A percentile compares a stretch with the other conserved stretches of the same genome.
These are phyloP conservation scores for Seladonia tumulorum DNA, from an alignment of 2,888 invertebrate species.

Conservation along the genomic window DNA sequence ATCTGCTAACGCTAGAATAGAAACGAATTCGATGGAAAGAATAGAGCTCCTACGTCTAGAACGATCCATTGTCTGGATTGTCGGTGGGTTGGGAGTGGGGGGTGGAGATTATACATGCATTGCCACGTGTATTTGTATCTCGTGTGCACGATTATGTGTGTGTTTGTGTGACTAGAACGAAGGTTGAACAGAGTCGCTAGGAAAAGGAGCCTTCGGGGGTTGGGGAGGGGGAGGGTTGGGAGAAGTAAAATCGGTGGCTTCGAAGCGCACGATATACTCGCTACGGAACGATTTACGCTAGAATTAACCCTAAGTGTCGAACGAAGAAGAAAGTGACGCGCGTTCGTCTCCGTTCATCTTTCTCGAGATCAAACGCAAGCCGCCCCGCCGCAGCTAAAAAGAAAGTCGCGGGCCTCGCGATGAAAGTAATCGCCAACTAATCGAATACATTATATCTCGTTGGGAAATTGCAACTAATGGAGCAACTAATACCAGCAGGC, in stretches of 20 bases:
- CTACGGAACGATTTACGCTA: conserved; percentile 53
- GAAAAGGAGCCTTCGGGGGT: conserved; percentile 26
- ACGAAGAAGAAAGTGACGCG: conserved; percentile 19
- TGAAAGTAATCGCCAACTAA: conserved; percentile 47
- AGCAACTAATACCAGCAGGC: conserved; percentile 39
- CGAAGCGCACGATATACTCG: conserved; percentile 27
- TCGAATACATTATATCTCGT: conserved; percentile 38
- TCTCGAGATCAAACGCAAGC: conserved; percentile 61
- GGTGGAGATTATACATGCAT: conserved; percentile 20
- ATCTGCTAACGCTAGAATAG: not conserved
- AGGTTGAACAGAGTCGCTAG: conserved; percentile 17
- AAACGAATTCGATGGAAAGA: conserved; percentile 38
- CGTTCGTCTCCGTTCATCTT: conserved; percentile 14
- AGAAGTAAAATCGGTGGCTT: conserved; percentile 26
- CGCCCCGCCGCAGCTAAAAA: conserved; percentile 23
- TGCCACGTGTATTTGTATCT: not conserved
- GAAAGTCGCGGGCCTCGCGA: conserved; percentile 34
- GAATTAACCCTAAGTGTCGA: conserved; percentile 38
- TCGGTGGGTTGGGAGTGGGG: not conserved
- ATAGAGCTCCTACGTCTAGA: conserved; percentile 27
- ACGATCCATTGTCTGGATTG: conserved; percentile 22
- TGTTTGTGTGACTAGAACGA: not conserved
- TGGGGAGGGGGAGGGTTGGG: not conserved
- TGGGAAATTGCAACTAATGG: conserved; percentile 54
- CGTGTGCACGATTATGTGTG: not conserved